These are phyloP conservation scores for Volucella inanis DNA, from an alignment of 2,888 invertebrate species.

Conservation along the genomic window DNA sequence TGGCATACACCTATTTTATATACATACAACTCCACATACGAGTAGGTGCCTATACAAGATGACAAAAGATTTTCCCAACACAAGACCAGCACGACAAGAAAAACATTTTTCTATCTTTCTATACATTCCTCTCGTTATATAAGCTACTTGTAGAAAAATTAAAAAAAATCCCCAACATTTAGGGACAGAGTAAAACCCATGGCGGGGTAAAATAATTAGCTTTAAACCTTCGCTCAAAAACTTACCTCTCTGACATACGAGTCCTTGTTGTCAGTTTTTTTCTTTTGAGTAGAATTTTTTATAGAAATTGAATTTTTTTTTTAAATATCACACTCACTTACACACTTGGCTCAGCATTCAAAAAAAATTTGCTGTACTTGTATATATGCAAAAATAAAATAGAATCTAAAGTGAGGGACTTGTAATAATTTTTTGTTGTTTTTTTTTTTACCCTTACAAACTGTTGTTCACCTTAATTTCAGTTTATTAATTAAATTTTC, in stretches of 20 bases:
- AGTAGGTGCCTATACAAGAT: constrained; percentile 15
- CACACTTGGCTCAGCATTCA: constrained; percentile 68
- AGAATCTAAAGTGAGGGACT: constrained; percentile 34
- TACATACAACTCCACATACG: constrained; percentile 51
- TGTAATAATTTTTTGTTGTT: not conserved
- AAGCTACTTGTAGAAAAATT: constrained; percentile 57
- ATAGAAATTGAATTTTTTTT: not conserved
- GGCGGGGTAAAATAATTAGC: constrained; percentile 55
- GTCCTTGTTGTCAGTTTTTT: constrained; percentile 54
- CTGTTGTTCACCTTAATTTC: constrained; percentile 45
- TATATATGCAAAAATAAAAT: constrained; percentile 50
- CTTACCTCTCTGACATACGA: constrained; percentile 65
- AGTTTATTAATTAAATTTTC: constrained; percentile 58
- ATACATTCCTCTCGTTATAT: constrained; percentile 53
- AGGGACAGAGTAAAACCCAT: constrained; percentile 19
- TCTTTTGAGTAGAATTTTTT: constrained; percentile 31
- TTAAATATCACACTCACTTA: constrained; percentile 70
- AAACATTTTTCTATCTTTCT: constrained; percentile 26
- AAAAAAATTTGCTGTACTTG: constrained; percentile 58
- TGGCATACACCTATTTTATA: constrained; percentile 47
- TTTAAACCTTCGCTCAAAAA: constrained; percentile 54
- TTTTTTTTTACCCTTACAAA: constrained; percentile 31
- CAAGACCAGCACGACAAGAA: constrained; percentile 15
- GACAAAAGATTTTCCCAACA: constrained; percentile 64
- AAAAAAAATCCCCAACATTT: constrained; percentile 11